phyloP scores from a whole-genome alignment of 2,888 invertebrate species.

The Torymus tubicola region DNA sequence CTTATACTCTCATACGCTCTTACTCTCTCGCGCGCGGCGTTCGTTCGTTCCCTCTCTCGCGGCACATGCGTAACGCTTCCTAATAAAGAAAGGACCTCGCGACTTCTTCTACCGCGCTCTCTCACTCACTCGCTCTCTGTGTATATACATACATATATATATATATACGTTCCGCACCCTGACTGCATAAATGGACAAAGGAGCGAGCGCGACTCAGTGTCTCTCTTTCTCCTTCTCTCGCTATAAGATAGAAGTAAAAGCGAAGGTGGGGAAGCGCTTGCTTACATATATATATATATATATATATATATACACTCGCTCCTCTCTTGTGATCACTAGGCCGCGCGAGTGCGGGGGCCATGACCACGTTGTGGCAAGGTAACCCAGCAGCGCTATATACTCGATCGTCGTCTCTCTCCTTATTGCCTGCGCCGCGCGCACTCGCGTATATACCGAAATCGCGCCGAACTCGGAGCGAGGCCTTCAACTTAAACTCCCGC shows the following conservation, averaged over 20 bases:
- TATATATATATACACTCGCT: slow-evolving; percentile 60
- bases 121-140: slow-evolving; percentile 26
- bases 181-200: slow-evolving; percentile 57
- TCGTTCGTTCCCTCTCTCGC: neutral
- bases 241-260: slow-evolving; percentile 58
- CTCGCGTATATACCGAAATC: slow-evolving; percentile 19
- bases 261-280: slow-evolving; percentile 57
- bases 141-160: neutral
- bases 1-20: neutral
- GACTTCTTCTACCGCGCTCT: slow-evolving; percentile 42
- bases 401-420: slow-evolving; percentile 48
- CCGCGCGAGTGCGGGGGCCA: slow-evolving; percentile 69
- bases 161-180: slow-evolving; percentile 43
- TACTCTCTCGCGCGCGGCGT: neutral
- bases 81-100: slow-evolving; percentile 60
- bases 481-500: slow-evolving; percentile 57
- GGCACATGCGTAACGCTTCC: slow-evolving; percentile 56
- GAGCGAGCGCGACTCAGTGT: slow-evolving; percentile 14
- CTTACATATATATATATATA: too few species aligned
- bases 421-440: neutral
- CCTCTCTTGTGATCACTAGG: slow-evolving; percentile 65
- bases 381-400: slow-evolving; percentile 63
- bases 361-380: slow-evolving; percentile 75
- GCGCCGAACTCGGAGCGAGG: slow-evolving; percentile 36
- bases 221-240: slow-evolving; percentile 11